These are phyloP conservation scores for Protophormia terraenovae DNA, from an alignment of 2,888 invertebrate species.

Conservation along the genomic window DNA sequence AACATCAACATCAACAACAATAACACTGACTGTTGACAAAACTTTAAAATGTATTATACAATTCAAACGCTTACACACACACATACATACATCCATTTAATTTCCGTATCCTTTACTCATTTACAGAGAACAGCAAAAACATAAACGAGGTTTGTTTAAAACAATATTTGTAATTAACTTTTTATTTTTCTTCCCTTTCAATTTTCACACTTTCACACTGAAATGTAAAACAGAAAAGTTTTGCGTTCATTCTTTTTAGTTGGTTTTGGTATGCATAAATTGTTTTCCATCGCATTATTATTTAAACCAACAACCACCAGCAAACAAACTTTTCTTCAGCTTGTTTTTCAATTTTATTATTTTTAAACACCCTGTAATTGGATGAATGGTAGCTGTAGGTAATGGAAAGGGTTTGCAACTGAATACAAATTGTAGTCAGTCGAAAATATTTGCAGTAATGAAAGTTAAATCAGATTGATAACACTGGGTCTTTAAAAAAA, in stretches of 20 bases:
- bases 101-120: constrained; percentile 12
- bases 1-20: not conserved
- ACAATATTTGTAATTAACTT: constrained; percentile 65
- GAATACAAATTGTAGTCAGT: too few species aligned
- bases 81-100: constrained; percentile 20
- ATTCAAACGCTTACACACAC: not conserved
- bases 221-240: constrained; percentile 55
- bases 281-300: constrained; percentile 52
- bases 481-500: too few species aligned
- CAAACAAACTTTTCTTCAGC: constrained; percentile 56
- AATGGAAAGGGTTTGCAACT: not conserved
- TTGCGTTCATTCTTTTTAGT: constrained; percentile 11
- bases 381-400: not conserved
- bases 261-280: constrained; percentile 47
- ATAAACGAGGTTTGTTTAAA: constrained; percentile 34
- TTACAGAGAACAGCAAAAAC: constrained; percentile 10
- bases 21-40: not conserved
- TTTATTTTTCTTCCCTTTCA: constrained; percentile 17
- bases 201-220: constrained; percentile 56
- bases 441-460: too few species aligned
- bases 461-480: too few species aligned
- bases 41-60: not conserved
- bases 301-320: constrained; percentile 55
- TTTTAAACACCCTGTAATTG: not conserved
- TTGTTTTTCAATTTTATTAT: constrained; percentile 47